Evolutionary conservation across 2,113 vertebrate species (phyloP), one percentile per base, ranked within the genome.

Genomic region (Pampusana beccarii): DNA sequence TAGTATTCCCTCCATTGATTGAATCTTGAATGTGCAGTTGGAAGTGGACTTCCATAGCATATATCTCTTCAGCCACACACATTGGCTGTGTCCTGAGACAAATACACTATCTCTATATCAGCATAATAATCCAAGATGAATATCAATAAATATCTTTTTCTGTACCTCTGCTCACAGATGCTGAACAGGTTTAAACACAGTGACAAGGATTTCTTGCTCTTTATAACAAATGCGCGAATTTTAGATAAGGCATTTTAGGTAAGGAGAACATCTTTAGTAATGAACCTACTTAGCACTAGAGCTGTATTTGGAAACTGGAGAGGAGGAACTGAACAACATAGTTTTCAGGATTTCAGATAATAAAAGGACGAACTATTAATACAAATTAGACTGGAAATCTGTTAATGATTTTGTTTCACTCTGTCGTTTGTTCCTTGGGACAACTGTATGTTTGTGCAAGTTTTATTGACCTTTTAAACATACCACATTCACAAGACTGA

Each of bases 201-300:
- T 3, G 6, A 6, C 5, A 34, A 48, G 13, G 13, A 44, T 77
- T 81, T 84, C 29, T 38, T 3, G 2, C 9, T 50, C 11, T n/a
- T 29, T 48, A 0, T 42, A 56, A 57, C 17, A 73, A 80, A 61
- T 21, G 6, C 14, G 8, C 1, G 0, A 0, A 0, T 18, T 53
- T 70, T 33, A 46, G 34, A 44, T 16, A 44, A 44, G 42, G 42
- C 16, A 7, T 51, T 71, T 75, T 34, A 20, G 23, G 5, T 28
- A 50, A 58, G 29, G 21, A 25, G 6, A 64, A 7, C 0, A 3
- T 2, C 14, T 81, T 74, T 54, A 1, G 3, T 34, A 29, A 21
- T 21, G 25, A 86, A 26, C n/a, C 18, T 42, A 1, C 10, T 51
- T 28, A 23, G 34, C 16, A 33, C 10, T 6, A 14, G 57, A 44